A percentile compares a stretch with the other conserved stretches of the same genome.
Conservation (phyloP, 2,888 invertebrate species). For the Venustoraphidia nigricollis region DNA sequence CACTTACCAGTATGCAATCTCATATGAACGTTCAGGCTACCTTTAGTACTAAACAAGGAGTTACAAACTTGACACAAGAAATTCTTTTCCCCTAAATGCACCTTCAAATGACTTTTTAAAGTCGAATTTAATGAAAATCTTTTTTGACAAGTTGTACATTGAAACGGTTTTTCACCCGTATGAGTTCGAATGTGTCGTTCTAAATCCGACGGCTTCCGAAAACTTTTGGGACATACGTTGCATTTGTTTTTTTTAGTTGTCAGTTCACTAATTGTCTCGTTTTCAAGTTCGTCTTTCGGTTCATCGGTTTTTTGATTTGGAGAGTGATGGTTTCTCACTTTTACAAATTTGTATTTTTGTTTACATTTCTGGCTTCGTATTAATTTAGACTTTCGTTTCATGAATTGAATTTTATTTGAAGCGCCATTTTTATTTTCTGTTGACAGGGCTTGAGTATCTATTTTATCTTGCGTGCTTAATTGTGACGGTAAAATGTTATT, state of each 20-base stretch:
- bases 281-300: too few relatives aligned
- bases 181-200: constrained; percentile 49
- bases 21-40: constrained; percentile 51
- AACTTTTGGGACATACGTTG: constrained; percentile 43
- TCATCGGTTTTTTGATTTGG: too few relatives aligned
- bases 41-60: constrained; percentile 44
- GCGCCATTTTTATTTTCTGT: too few relatives aligned
- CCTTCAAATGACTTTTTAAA: constrained; percentile 41
- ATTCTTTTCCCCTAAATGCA: constrained; percentile 36
- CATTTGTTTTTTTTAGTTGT: constrained; percentile 25
- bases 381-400: too few relatives aligned
- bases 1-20: constrained; percentile 39
- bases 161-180: constrained; percentile 52
- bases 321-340: too few relatives aligned
- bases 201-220: constrained; percentile 52
- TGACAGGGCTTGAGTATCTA: too few relatives aligned
- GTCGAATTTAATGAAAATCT: constrained; percentile 51
- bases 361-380: too few relatives aligned
- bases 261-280: too few relatives aligned
- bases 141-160: constrained; percentile 34
- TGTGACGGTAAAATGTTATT: too few relatives aligned
- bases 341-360: too few relatives aligned
- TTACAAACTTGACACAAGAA: constrained; percentile 46
- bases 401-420: too few relatives aligned
- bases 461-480: too few relatives aligned